These are phyloP conservation scores for Columbina picui DNA, from an alignment of 2,113 vertebrate species.

Conservation along the genomic window DNA sequence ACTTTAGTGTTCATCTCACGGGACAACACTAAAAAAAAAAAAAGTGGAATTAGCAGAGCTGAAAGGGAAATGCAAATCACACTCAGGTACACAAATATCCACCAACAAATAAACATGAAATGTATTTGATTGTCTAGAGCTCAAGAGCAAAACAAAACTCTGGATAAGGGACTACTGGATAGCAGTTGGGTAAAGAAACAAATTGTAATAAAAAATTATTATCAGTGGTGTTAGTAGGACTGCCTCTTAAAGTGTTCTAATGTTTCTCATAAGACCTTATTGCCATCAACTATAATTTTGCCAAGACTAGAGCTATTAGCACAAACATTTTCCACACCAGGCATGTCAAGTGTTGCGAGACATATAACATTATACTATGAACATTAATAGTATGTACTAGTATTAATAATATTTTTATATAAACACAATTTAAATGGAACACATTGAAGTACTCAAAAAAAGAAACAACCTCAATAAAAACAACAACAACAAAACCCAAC, in stretches of 20 bases:
- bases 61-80: not conserved
- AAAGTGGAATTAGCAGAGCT: not conserved
- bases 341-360: not conserved
- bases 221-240: not conserved
- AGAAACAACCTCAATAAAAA: too few relatives aligned
- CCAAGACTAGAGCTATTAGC: not conserved
- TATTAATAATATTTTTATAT: not conserved
- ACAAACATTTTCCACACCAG: not conserved
- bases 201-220: not conserved
- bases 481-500: too few relatives aligned
- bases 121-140: not conserved
- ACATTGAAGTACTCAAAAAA: not conserved
- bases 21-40: not conserved
- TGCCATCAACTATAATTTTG: not conserved
- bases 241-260: not conserved
- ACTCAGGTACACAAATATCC: not conserved
- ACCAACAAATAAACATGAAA: not conserved
- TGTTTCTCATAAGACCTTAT: not conserved
- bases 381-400: not conserved
- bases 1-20: not conserved
- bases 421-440: not conserved
- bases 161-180: not conserved
- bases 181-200: not conserved
- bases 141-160: not conserved
- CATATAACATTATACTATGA: not conserved